Evolutionary conservation across 2,888 invertebrate species (phyloP), one percentile per base, ranked within the genome.

Genomic region (Aplocera efformata): DNA sequence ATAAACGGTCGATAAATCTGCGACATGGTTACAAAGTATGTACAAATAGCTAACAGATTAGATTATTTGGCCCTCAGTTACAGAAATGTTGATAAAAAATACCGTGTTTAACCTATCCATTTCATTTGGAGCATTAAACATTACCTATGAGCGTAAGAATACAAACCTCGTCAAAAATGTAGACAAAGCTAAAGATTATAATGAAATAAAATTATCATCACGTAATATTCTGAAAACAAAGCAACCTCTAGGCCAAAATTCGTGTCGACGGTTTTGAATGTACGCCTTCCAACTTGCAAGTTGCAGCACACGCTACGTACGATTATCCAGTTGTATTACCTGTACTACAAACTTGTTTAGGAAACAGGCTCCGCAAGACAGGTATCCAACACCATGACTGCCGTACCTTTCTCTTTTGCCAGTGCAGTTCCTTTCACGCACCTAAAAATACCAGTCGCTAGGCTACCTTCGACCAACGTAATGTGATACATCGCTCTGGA

Each of bases 361-460:
- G 47, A 59, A 63, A 63, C 68, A 45, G 51, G 67, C 57, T 60
- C 43, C 34, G 49, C 42, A 40, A 37, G 42, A 39, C 48, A 45
- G 50, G 52, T 58, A 58, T 56, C 56, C 56, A 47, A 54, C 39
- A 49, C 48, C 35, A 32, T 34, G 53, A 46, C 56, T 45, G 48
- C 54, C 49, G 63, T 63, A 69, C 79, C 79, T 79, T 78, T 79
- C 79, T 79, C 79, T 78, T 77, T 75, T 74, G 69, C 69, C 56
- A 60, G 58, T 56, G 58, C 53, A 58, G 67, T 74, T 73, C 76
- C 76, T 78, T 79, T 78, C 74, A 75, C 72, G 63, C 53, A 62
- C 52, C 63, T 59, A 62, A 65, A 66, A 69, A 68, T 60, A 65
- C 65, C 50, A 50, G 58, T 60, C 52, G 56, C 57, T 63, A 58